Evolutionary conservation across 2,113 vertebrate genomes (phyloP).

Genomic region (Microcebus murinus): DNA sequence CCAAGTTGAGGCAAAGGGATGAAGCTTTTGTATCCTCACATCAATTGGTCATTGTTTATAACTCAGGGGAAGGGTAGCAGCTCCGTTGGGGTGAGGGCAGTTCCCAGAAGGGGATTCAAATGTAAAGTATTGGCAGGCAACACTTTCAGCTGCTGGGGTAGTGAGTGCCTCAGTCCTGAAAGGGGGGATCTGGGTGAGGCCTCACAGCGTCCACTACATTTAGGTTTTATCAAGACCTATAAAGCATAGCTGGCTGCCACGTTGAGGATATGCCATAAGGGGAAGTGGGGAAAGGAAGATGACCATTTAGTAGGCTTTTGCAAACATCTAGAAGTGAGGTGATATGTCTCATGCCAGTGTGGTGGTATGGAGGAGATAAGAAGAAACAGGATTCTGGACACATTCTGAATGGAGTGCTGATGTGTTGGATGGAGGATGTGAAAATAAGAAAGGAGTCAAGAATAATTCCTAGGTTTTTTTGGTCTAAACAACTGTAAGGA

Average conservation of each 20-base stretch:
- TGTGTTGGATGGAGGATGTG: background rate
- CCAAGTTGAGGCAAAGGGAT: background rate
- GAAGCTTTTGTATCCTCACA: background rate
- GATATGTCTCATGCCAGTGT: background rate
- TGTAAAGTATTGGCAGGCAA: background rate
- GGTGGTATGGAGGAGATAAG: background rate
- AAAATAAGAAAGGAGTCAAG: slow-evolving; percentile 2
- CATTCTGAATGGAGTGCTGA: background rate
- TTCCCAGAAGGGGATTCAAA: background rate
- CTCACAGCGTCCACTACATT: background rate
- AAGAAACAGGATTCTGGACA: background rate
- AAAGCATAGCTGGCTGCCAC: background rate
- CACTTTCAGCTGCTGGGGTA: background rate
- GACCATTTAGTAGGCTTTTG: background rate
- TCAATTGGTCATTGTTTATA: background rate
- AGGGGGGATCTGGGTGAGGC: background rate
- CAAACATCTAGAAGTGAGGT: background rate
- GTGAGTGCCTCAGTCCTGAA: background rate
- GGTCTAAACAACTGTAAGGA: background rate
- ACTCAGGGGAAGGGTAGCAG: background rate
- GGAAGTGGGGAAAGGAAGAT: background rate
- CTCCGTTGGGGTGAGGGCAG: background rate
- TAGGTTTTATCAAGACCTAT: background rate
- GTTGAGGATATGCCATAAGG: background rate
- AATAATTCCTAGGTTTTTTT: background rate